Evolutionary conservation across 2,888 invertebrate species (phyloP), one percentile per base, ranked within the genome.

Genomic region (Tethea ocularis): DNA sequence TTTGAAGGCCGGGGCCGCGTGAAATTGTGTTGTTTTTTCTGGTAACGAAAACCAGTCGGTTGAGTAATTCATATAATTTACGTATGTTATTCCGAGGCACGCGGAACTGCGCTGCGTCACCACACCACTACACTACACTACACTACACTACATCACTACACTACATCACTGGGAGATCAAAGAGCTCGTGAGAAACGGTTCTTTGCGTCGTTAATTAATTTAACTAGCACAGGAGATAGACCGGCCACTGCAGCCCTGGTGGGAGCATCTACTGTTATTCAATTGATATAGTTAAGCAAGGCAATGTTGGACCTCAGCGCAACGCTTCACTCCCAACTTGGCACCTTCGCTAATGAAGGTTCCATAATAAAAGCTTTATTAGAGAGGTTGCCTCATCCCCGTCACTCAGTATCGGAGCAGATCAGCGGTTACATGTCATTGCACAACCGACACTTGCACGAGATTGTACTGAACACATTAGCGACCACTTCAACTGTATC

Each of bases 31-130:
- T 17, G 46, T 46, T 46, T 46, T 46, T 46, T 46, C 17, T 46
- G 46, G 5, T 46, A 46, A 17, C n/a, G 15, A 17, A 20, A 46
- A 46, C 46, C 46, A 3, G 46, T 20, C 46, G 20, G 46, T 46
- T 46, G 46, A 46, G 46, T 46, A 46, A 46, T 46, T 46, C 46
- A 46, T 46, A 46, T 46, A 46, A 46, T 46, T 46, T 10, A 46
- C 17, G 46, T 46, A 8, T 46, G 17, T 46, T 20, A 46, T 17
- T 46, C 10, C 10, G 46, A 46, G 17, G 46, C 46, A 46, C 46
- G 20, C 46, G 46, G 46, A 46, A 46, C 20, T 20, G 46, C 41
- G 46, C 20, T n/a, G n/a, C n/a, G n/a, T n/a, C n/a, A n/a, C n/a
- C n/a, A n/a, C n/a, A n/a, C n/a, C n/a, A n/a, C 10, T 11, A 11